phyloP scores from a whole-genome alignment of 2,113 vertebrate species.

The Sakesphorus luctuosus region DNA sequence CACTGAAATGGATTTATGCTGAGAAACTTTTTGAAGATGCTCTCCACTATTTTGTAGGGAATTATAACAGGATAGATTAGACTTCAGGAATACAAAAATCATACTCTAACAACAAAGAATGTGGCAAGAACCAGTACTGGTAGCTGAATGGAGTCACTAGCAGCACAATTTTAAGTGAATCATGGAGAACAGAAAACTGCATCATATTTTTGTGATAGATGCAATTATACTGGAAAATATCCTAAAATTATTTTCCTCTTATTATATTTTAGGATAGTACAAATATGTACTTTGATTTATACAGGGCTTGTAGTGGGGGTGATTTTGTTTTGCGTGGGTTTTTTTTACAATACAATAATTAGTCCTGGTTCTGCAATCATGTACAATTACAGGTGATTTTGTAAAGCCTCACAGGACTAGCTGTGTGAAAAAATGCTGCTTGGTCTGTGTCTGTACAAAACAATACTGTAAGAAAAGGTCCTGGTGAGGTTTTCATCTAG shows the following conservation, averaged over 20 bases:
- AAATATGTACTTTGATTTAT: neutral
- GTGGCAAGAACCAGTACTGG: neutral
- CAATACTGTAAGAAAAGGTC: neutral
- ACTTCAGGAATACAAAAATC: slow-evolving; percentile 9
- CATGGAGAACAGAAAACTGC: neutral
- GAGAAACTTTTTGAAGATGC: neutral
- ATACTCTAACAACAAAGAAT: neutral
- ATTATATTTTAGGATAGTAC: neutral
- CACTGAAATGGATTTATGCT: neutral
- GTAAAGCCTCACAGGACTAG: neutral
- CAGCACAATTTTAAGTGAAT: neutral
- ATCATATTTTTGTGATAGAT: neutral
- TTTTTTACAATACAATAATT: neutral
- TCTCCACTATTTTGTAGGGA: neutral
- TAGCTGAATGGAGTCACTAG: neutral
- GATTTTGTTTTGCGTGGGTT: neutral
- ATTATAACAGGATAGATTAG: neutral
- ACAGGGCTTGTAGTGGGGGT: neutral
- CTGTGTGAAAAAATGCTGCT: neutral
- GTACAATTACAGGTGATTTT: neutral
- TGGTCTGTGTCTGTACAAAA: neutral
- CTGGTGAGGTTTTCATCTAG: neutral
- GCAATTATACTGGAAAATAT: neutral
- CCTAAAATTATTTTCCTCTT: neutral
- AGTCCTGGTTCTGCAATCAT: neutral